These are phyloP conservation scores for Lytechinus pictus DNA, from an alignment of 35 echinoderm and acorn worm genomes.

Conservation along the genomic window DNA sequence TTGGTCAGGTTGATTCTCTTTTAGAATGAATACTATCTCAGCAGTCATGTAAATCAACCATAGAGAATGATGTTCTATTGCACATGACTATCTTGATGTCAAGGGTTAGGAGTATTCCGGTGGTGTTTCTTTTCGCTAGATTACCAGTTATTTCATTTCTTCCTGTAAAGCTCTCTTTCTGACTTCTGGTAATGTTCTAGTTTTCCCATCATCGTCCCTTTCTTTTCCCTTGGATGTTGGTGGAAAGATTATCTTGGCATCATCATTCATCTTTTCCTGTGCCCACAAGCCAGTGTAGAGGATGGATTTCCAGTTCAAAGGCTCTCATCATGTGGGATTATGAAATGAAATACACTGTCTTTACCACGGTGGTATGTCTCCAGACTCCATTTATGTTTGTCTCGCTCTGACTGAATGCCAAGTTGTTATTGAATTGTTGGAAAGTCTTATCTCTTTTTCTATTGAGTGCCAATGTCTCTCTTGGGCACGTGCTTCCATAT, in stretches of 20 bases:
- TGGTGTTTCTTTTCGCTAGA: background rate
- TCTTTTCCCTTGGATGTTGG: background rate
- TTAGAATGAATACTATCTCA: too few species aligned
- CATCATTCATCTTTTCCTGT: background rate
- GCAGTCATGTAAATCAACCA: too few species aligned
- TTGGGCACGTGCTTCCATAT: background rate
- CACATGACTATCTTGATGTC: background rate
- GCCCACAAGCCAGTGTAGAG: background rate
- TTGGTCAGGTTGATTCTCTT: too few species aligned
- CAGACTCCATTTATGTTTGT: background rate
- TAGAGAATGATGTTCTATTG: background rate
- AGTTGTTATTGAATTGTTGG: background rate
- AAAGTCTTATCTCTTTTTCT: background rate
- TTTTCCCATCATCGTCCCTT: background rate
- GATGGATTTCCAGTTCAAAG: conserved; percentile 2
- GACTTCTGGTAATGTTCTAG: conserved; percentile 17
- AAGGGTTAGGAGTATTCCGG: background rate
- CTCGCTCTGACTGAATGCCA: background rate
- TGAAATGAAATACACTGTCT: conserved; percentile 4
- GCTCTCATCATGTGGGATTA: background rate
- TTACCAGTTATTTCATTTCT: background rate
- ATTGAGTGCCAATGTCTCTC: background rate
- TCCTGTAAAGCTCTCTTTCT: background rate
- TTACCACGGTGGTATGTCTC: background rate
- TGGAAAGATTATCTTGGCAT: conserved; percentile 17